A percentile compares a stretch with the other conserved stretches of the same genome.
Evolutionary conservation across 2,888 invertebrate genomes (phyloP).

Genomic region (Spatulosminthurus flaviceps): DNA sequence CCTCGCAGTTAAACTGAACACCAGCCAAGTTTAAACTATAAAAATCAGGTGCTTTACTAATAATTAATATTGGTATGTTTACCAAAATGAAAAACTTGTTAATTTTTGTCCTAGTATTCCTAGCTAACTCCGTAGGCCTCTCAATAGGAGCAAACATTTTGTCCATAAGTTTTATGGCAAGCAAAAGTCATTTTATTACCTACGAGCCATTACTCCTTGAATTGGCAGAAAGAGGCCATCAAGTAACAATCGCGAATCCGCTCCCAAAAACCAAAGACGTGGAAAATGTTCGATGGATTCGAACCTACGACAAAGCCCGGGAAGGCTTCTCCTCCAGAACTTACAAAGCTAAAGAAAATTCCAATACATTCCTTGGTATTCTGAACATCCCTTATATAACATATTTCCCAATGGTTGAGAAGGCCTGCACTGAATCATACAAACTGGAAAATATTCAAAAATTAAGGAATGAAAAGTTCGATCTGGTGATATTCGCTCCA

Average conservation of each 20-base stretch:
- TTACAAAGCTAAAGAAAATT: not conserved
- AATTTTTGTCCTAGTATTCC: no score
- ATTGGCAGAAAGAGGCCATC: not conserved
- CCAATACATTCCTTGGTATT: not conserved
- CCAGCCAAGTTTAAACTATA: no score
- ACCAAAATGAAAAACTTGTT: no score
- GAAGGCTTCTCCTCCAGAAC: not conserved
- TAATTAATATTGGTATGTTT: no score
- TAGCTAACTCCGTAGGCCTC: not conserved
- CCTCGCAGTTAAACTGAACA: no score
- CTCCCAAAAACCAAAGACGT: not conserved
- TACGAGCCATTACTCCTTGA: not conserved
- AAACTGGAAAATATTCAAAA: not conserved
- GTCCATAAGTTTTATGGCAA: not conserved
- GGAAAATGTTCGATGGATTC: not conserved
- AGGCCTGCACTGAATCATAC: not conserved
- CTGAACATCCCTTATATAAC: not conserved
- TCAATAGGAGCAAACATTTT: not conserved
- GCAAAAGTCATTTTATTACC: not conserved
- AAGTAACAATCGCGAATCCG: slow-evolving; percentile 9
- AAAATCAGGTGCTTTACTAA: no score
- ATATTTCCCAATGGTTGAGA: not conserved
- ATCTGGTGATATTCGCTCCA: slow-evolving; percentile 64
- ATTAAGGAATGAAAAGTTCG: slow-evolving; percentile 53
- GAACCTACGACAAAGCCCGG: not conserved